These are phyloP conservation scores for Symphodus melops DNA, from an alignment of 2,113 vertebrate species.

Conservation along the genomic window DNA sequence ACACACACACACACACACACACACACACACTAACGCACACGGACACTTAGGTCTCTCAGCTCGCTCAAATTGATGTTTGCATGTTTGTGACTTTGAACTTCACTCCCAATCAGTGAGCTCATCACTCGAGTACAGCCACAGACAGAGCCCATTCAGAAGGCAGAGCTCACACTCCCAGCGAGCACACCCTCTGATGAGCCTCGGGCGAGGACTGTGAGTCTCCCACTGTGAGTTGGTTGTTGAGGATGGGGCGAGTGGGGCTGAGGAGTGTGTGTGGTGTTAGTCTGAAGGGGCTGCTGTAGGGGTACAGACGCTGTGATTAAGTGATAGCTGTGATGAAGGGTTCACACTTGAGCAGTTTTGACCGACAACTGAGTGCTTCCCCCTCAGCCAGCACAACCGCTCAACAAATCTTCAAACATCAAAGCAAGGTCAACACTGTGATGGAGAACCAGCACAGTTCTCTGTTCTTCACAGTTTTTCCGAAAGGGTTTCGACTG, in stretches of 20 bases:
- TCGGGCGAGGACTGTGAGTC: slow-evolving; percentile 47
- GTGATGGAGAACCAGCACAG: slow-evolving; percentile 17
- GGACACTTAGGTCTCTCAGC: slow-evolving; percentile 15
- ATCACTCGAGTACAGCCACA: slow-evolving; percentile 71
- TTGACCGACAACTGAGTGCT: slow-evolving; percentile 67
- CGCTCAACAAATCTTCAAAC: slow-evolving; percentile 61
- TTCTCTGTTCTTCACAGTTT: neutral
- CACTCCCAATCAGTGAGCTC: slow-evolving; percentile 75
- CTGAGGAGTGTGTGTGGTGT: slow-evolving; percentile 16
- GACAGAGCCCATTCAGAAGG: slow-evolving; percentile 57
- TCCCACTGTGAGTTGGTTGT: slow-evolving; percentile 64
- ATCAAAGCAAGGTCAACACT: slow-evolving; percentile 69
- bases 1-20: neutral
- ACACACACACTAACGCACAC: neutral
- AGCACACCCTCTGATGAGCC: slow-evolving; percentile 76
- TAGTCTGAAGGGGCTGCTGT: slow-evolving; percentile 20
- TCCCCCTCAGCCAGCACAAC: slow-evolving; percentile 42
- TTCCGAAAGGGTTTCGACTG: slow-evolving; percentile 22
- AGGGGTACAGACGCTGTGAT: slow-evolving; percentile 73
- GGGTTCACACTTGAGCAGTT: slow-evolving; percentile 68
- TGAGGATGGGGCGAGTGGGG: slow-evolving; percentile 50
- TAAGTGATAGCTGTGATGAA: slow-evolving; percentile 79
- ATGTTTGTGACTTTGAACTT: slow-evolving; percentile 67
- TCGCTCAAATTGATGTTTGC: slow-evolving; percentile 70
- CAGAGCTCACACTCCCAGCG: slow-evolving; percentile 52